Evolutionary conservation across 2,113 vertebrate species (phyloP).

Genomic region (Rhinichthys klamathensis): DNA sequence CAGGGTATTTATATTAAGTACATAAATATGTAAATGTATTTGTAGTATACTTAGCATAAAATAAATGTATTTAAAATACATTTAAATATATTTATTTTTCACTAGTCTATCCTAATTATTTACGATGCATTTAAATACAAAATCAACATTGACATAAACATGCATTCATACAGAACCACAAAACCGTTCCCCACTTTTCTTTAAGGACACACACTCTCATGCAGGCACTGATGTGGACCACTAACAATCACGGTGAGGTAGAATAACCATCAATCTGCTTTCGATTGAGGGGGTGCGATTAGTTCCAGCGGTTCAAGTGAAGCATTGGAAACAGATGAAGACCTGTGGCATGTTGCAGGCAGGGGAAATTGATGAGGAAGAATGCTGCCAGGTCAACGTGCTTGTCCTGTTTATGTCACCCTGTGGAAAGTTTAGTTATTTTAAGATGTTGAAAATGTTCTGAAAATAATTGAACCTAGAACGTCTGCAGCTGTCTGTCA

Average conservation of each 20-base stretch:
- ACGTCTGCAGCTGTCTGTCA: slow-evolving; percentile 41
- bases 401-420: slow-evolving; percentile 44
- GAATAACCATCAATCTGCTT: slow-evolving; percentile 69
- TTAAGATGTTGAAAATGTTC: slow-evolving; percentile 54
- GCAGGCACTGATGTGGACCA: slow-evolving; percentile 32
- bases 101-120: no score
- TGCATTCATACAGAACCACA: slow-evolving; percentile 15
- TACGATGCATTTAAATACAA: not conserved
- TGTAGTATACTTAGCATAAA: no score
- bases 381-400: slow-evolving; percentile 51
- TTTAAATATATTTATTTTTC: no score
- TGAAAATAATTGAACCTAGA: slow-evolving; percentile 53
- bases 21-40: no score
- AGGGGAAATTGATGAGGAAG: slow-evolving; percentile 51
- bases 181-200: not conserved
- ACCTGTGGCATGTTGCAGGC: slow-evolving; percentile 50
- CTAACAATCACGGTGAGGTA: slow-evolving; percentile 56
- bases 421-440: slow-evolving; percentile 58
- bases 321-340: slow-evolving; percentile 78
- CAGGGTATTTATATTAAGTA: no score
- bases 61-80: no score
- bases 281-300: slow-evolving; percentile 69
- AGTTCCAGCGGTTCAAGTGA: slow-evolving; percentile 70
- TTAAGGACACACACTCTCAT: slow-evolving; percentile 24
- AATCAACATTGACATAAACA: slow-evolving; percentile 15